Evolutionary conservation across 2,113 vertebrate species (phyloP).

Genomic region (Chlamydotis undulata): DNA sequence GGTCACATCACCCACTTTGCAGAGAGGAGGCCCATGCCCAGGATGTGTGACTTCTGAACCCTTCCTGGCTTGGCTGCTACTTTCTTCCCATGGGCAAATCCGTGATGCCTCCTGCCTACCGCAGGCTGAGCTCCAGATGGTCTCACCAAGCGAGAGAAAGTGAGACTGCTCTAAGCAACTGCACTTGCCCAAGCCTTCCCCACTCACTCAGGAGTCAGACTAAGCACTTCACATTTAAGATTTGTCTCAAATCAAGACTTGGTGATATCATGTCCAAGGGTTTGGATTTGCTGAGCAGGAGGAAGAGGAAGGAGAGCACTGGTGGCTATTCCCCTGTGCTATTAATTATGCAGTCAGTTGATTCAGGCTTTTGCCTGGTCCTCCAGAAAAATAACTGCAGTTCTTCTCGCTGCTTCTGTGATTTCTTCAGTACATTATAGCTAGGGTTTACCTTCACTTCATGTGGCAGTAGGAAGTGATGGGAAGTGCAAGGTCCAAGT

Average conservation of each 20-base stretch:
- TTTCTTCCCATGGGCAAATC: neutral
- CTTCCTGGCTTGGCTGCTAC: neutral
- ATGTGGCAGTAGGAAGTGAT: neutral
- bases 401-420: neutral
- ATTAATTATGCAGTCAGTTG: neutral
- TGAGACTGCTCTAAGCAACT: neutral
- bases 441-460: neutral
- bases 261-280: neutral
- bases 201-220: neutral
- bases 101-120: neutral
- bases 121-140: neutral
- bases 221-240: neutral
- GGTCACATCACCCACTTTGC: neutral
- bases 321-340: neutral
- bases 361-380: neutral
- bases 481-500: neutral
- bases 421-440: neutral
- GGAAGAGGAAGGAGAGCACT: neutral
- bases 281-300: neutral
- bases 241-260: neutral
- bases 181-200: neutral
- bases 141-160: neutral
- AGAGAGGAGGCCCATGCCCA: rapidly evolving
- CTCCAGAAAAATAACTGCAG: neutral
- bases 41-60: neutral